Evolutionary conservation across 92 coral and sea anemone genomes (phyloP).

Genomic region (Umimayanthus kanabou): DNA sequence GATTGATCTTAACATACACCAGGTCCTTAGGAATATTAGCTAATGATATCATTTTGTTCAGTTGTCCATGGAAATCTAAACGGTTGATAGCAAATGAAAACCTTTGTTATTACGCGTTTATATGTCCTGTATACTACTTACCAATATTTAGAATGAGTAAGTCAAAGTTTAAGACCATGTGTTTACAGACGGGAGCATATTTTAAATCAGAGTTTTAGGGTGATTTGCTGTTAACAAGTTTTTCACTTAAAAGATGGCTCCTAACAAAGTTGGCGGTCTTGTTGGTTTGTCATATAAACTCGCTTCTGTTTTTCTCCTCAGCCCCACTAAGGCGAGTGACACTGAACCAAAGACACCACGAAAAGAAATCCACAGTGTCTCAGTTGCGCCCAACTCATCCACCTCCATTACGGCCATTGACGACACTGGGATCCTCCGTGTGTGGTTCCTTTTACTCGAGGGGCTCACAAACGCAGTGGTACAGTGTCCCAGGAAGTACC

Average conservation of each 20-base stretch:
- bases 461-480: slow-evolving; percentile 98
- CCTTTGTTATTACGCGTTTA: no score
- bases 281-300: neutral
- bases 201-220: no score
- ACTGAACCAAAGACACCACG: slow-evolving; percentile 41
- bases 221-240: no score
- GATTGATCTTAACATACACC: no score
- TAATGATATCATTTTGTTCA: no score
- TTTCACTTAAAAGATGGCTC: no score
- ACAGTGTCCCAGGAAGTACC: slow-evolving; percentile 92
- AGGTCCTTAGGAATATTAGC: no score
- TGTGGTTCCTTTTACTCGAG: slow-evolving; percentile 96
- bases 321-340: slow-evolving; percentile 47
- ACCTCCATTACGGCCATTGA: slow-evolving; percentile 87
- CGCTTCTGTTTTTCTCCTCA: slow-evolving; percentile 4
- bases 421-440: slow-evolving; percentile 96
- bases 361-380: slow-evolving; percentile 41
- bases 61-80: no score
- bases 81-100: no score
- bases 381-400: slow-evolving; percentile 72
- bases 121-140: no score
- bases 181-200: neutral
- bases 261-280: neutral
- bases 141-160: no score
- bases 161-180: no score